These are phyloP conservation scores for Poecilia velifera DNA, from an alignment of 2,797 vertebrate genomes.

Conservation along the genomic window DNA sequence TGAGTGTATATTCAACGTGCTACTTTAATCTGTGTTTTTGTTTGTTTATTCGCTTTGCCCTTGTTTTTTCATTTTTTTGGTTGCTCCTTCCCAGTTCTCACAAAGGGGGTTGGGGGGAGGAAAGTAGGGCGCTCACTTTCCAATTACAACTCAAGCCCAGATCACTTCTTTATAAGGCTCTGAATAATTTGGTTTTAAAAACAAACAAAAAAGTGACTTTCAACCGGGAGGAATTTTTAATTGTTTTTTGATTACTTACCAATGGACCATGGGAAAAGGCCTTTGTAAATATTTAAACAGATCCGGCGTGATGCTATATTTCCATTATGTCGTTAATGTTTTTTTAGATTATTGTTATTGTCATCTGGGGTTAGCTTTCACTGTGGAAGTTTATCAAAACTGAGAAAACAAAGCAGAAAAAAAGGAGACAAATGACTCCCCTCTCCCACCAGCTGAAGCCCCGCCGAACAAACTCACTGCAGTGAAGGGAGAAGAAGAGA, in stretches of 20 bases:
- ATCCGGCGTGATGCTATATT: conserved; percentile 81
- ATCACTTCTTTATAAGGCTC: conserved; percentile 81
- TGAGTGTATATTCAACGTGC: conserved; percentile 74
- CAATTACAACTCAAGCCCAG: conserved; percentile 77
- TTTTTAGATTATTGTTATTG: conserved; percentile 81
- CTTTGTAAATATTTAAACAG: conserved; percentile 88
- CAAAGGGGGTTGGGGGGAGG: conserved; percentile 50
- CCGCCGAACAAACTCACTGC: conserved; percentile 14
- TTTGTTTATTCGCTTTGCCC: conserved; percentile 70
- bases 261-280: conserved; percentile 83
- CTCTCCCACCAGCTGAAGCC: conserved; percentile 35
- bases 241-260: conserved; percentile 87
- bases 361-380: conserved; percentile 74
- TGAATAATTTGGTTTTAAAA: conserved; percentile 83
- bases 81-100: conserved; percentile 74
- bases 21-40: conserved; percentile 73
- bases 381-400: conserved; percentile 64
- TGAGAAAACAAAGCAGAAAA: conserved; percentile 57
- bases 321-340: conserved; percentile 81
- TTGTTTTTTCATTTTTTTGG: conserved; percentile 69
- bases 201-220: conserved; percentile 83
- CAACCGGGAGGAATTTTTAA: conserved; percentile 86
- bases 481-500: conserved; percentile 49
- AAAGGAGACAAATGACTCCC: conserved; percentile 32
- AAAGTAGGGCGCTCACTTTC: conserved; percentile 84